These are phyloP conservation scores for Akabosia matsudoensis DNA, from an alignment of 1,140 invertebrate species.

Conservation along the genomic window DNA sequence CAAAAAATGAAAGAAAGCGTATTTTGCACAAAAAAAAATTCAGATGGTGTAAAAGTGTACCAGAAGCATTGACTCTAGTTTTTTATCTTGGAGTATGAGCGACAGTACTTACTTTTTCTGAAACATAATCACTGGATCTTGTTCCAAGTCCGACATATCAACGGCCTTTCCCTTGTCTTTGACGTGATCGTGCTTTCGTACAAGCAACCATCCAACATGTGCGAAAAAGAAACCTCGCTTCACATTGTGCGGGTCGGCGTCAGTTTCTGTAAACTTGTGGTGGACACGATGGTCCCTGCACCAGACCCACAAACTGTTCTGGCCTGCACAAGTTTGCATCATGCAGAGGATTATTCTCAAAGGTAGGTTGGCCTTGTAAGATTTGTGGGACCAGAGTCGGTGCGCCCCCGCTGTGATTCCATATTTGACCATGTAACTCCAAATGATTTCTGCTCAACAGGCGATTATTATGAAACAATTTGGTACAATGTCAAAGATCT, in stretches of 20 bases:
- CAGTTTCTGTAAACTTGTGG: too few relatives aligned
- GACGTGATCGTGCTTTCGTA: constrained; percentile 49
- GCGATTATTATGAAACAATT: too few relatives aligned
- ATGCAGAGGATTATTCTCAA: constrained; percentile 62
- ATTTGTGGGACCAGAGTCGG: constrained; percentile 60
- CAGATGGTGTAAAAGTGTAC: too few relatives aligned
- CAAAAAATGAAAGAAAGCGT: too few relatives aligned
- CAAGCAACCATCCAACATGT: constrained; percentile 48
- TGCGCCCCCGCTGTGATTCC: constrained; percentile 61
- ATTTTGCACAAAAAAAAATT: too few relatives aligned
- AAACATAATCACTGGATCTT: constrained; percentile 59
- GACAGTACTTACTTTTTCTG: too few relatives aligned
- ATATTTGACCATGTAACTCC: too few relatives aligned
- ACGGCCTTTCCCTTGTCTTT: constrained; percentile 55
- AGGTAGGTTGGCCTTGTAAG: constrained; percentile 61
- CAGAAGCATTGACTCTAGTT: too few relatives aligned
- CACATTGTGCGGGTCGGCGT: constrained; percentile 63
- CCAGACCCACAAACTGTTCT: constrained; percentile 64
- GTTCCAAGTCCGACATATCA: constrained; percentile 56
- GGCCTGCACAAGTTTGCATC: constrained; percentile 71
- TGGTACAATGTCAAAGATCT: not conserved
- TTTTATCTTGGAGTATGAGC: too few relatives aligned
- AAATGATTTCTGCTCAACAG: too few relatives aligned
- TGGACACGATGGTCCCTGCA: constrained; percentile 54
- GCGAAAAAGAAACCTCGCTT: too few relatives aligned